Conservation (phyloP, 2,797 vertebrate genomes). For the Taeniopygia guttata region DNA sequence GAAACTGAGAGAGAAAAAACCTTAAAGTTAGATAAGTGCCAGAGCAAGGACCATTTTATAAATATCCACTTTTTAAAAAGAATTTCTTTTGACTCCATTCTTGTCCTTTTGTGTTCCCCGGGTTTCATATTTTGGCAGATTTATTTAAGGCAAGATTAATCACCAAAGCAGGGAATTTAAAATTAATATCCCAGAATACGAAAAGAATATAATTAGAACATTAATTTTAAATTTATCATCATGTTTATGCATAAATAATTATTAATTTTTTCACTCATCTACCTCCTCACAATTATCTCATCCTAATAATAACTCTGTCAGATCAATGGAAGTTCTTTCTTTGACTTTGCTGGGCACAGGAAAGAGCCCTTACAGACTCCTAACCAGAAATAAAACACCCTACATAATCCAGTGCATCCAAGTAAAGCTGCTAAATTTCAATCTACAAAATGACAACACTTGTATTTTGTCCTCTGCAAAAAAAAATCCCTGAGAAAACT, state of each 20-base stretch:
- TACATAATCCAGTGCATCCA: not conserved
- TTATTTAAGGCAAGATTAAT: slow-evolving; percentile 28
- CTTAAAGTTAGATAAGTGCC: not conserved
- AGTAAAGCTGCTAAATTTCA: not conserved
- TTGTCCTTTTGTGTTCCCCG: not conserved
- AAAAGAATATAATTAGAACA: not conserved
- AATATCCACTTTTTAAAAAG: not conserved
- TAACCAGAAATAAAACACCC: not conserved
- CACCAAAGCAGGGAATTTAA: not conserved
- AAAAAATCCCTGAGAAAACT: not conserved
- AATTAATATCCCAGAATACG: not conserved
- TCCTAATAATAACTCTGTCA: not conserved
- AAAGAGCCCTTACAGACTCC: not conserved
- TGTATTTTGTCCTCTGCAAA: not conserved
- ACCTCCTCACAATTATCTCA: not conserved
- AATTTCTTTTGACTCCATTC: not conserved
- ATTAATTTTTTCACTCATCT: not conserved
- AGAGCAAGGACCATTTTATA: not conserved
- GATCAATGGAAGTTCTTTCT: not conserved
- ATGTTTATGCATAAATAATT: slow-evolving; percentile 37
- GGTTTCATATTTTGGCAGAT: not conserved
- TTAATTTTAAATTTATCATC: not conserved
- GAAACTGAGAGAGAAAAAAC: not conserved
- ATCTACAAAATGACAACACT: not conserved
- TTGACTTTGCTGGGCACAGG: not conserved